These are phyloP conservation scores for Noctua janthe DNA, from an alignment of 2,888 invertebrate species.

Conservation along the genomic window DNA sequence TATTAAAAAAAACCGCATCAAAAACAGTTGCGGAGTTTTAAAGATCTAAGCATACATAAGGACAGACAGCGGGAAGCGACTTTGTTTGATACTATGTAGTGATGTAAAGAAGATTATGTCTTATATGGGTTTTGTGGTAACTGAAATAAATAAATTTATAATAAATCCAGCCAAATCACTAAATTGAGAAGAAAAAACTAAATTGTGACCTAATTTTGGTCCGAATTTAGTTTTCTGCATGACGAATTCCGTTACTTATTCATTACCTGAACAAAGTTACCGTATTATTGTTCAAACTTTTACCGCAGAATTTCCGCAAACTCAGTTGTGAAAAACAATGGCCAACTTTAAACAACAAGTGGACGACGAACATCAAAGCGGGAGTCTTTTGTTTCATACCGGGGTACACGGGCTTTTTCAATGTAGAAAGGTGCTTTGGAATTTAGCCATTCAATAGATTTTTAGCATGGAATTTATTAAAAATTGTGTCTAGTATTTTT, in stretches of 20 bases:
- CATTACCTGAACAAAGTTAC: background rate
- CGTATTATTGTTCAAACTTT: constrained; percentile 11
- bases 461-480: background rate
- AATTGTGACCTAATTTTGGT: background rate
- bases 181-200: background rate
- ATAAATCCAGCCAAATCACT: background rate
- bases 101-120: no score
- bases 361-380: constrained; percentile 13
- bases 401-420: background rate
- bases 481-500: background rate
- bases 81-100: no score
- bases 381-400: constrained; percentile 30
- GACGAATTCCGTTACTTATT: background rate
- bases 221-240: background rate
- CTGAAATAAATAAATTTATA: no score
- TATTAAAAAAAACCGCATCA: no score
- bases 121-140: no score
- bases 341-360: constrained; percentile 16
- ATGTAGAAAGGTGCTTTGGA: background rate
- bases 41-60: no score
- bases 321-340: constrained; percentile 33
- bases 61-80: no score
- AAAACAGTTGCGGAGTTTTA: no score
- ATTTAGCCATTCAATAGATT: constrained; percentile 4
- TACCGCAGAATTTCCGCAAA: background rate